A percentile compares a stretch with the other conserved stretches of the same genome.
phyloP scores from a whole-genome alignment of 2,113 vertebrate species.

The Nerophis ophidion region DNA sequence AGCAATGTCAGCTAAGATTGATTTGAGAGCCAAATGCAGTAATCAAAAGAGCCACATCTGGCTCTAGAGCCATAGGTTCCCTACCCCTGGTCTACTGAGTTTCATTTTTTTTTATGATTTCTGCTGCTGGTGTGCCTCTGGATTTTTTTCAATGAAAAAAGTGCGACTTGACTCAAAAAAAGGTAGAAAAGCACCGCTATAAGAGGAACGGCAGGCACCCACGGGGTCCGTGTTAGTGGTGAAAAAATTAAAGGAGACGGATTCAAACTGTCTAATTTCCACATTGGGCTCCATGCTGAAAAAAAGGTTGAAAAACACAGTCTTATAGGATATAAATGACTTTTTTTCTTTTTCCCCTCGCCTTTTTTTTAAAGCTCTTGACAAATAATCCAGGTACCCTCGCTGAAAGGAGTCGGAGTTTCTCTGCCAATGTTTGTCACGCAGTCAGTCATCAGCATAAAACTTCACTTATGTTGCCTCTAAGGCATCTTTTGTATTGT shows the following conservation, averaged over 20 bases:
- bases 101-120: too few relatives aligned
- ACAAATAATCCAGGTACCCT: constrained; percentile 43
- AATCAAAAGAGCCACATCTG: too few relatives aligned
- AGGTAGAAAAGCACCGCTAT: constrained; percentile 50
- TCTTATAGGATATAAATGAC: constrained; percentile 78
- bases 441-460: constrained; percentile 69
- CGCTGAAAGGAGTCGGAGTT: constrained; percentile 46
- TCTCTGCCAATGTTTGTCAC: constrained; percentile 61
- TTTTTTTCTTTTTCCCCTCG: constrained; percentile 54
- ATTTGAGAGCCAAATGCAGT: too few relatives aligned
- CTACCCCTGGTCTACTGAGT: too few relatives aligned
- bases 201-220: constrained; percentile 85
- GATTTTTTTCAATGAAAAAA: too few relatives aligned
- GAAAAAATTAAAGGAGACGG: constrained; percentile 99
- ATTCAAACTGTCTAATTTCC: constrained; percentile 99
- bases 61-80: too few relatives aligned
- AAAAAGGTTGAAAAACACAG: too few relatives aligned
- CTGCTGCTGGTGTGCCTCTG: too few relatives aligned
- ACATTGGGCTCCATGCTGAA: constrained; percentile 89
- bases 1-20: too few relatives aligned
- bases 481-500: constrained; percentile 73
- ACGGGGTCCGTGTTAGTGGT: constrained; percentile 92
- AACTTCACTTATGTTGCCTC: constrained; percentile 69
- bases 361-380: constrained; percentile 14
- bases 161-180: too few relatives aligned